Evolutionary conservation across 2,797 vertebrate species (phyloP).

Genomic region (Denticeps clupeoides): DNA sequence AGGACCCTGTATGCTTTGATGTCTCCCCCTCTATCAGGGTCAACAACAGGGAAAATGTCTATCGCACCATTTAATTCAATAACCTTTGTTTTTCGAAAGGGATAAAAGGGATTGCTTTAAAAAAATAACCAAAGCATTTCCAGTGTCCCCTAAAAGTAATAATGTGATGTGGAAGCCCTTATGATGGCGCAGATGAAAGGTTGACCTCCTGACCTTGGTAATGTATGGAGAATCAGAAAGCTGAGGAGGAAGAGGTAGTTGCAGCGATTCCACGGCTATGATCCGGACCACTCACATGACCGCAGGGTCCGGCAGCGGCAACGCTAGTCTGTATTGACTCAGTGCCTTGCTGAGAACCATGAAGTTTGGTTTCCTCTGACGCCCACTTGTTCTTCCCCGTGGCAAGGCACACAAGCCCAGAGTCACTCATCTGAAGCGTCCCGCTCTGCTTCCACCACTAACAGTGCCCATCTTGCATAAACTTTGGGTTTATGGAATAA

Average conservation of each 20-base stretch:
- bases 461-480: conserved; percentile 1
- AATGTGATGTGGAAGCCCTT: conserved; percentile 50
- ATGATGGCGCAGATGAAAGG: conserved; percentile 56
- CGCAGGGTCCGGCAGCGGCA: too few relatives aligned
- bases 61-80: conserved; percentile 58
- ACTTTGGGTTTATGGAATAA: conserved; percentile 2
- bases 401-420: too few relatives aligned
- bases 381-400: too few relatives aligned
- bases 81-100: conserved; percentile 61
- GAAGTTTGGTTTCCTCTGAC: too few relatives aligned
- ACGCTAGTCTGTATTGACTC: conserved; percentile 20
- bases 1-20: conserved; percentile 42
- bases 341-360: conserved; percentile 11
- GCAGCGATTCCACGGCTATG: conserved; percentile 21
- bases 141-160: conserved; percentile 18
- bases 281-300: conserved; percentile 9
- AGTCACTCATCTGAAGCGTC: too few relatives aligned
- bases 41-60: conserved; percentile 45
- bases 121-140: too few relatives aligned
- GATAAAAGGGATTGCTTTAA: conserved; percentile 44
- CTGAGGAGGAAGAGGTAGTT: conserved; percentile 23
- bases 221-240: background rate
- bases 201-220: conserved; percentile 33
- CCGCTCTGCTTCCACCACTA: too few relatives aligned
- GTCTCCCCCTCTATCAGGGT: conserved; percentile 36